Percentiles rank a stretch among this genome's conserved stretches.
phyloP scores from a whole-genome alignment of 2,797 vertebrate genomes.

The Chelidonichthys spinosus region DNA sequence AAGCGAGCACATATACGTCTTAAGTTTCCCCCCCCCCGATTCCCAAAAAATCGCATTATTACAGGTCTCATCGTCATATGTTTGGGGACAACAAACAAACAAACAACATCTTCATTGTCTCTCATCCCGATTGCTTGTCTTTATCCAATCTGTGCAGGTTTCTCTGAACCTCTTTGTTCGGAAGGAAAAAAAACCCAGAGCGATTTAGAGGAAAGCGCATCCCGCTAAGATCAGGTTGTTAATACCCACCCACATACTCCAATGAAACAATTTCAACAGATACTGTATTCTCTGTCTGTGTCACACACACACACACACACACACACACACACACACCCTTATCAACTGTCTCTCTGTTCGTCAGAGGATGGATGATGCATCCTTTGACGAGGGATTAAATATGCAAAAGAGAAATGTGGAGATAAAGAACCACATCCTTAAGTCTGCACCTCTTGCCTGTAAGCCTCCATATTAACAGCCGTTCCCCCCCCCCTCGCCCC shows the following conservation, averaged over 20 bases:
- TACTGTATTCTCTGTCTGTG: slow-evolving; percentile 67
- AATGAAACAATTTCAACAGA: slow-evolving; percentile 83
- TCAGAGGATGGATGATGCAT: slow-evolving; percentile 68
- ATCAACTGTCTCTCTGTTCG: slow-evolving; percentile 72
- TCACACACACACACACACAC: slow-evolving; percentile 37
- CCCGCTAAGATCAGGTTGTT: slow-evolving; percentile 86
- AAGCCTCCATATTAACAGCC: slow-evolving; percentile 48
- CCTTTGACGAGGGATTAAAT: slow-evolving; percentile 81
- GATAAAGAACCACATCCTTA: slow-evolving; percentile 69
- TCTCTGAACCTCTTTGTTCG: slow-evolving; percentile 83
- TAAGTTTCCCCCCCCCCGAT: slow-evolving; percentile 63
- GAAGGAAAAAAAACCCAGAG: slow-evolving; percentile 64
- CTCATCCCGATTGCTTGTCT: slow-evolving; percentile 82
- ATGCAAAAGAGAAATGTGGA: slow-evolving; percentile 69
- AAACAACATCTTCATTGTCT: slow-evolving; percentile 57
- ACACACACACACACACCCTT: slow-evolving; percentile 39
- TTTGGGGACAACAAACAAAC: slow-evolving; percentile 25
- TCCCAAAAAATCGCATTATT: slow-evolving; percentile 72
- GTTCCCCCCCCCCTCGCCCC: neutral
- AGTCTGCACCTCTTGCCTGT: slow-evolving; percentile 55
- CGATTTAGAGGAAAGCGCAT: slow-evolving; percentile 82
- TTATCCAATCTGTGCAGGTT: slow-evolving; percentile 86
- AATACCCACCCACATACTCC: slow-evolving; percentile 87
- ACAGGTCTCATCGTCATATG: slow-evolving; percentile 64
- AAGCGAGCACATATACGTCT: slow-evolving; percentile 43